Base-by-base conservation (phyloP, 2,888 invertebrate genomes). In the Pasiphila rectangulata region DNA sequence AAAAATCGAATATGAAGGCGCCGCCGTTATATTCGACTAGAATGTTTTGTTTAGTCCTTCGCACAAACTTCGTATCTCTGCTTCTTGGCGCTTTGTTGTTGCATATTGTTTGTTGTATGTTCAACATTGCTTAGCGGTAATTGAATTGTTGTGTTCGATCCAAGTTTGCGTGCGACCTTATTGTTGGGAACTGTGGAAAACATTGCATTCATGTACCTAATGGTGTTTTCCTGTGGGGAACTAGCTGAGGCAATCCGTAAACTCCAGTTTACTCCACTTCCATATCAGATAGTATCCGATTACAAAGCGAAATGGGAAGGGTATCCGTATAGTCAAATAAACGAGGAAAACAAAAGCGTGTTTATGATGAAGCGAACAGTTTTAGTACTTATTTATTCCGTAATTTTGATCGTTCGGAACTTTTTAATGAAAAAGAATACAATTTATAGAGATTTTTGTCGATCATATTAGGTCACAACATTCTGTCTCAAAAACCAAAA, bases 91-190 rank as follows among this genome's bases (percentile, higher is more conserved):
- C 32, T 45, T 45, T 50, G 45, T 50, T 50, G 41, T 25, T 50
- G 40, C 45, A 45, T 38, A 45, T 46, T 50, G 45, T 45, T 42
- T 27, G 42, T 43, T 27, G 27, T 41, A 32, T 30, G 39, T 37
- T 24, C 39, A 24, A 34, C 41, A 36, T 49, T 49, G 50, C 50
- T 50, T 38, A 45, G 50, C 37, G 44, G 41, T 50, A 50, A 50
- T 50, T 50, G 50, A 50, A 50, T 45, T 50, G 50, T 50, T 46
- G 45, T 45, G 50, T 50, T 45, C 45, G 45, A 50, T 46, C 27
- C 34, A 46, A 50, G 50, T 50, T 50, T 45, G 34, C 25, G 17
- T 32, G 34, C 44, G 41, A 41, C 45, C 41, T 45, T 50, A 45
- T 41, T 45, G 50, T 37, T 49, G 35, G 40, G 16, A 24, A 19